Conservation (phyloP, 2,888 invertebrate species). For the Tupiocoris notatus region DNA sequence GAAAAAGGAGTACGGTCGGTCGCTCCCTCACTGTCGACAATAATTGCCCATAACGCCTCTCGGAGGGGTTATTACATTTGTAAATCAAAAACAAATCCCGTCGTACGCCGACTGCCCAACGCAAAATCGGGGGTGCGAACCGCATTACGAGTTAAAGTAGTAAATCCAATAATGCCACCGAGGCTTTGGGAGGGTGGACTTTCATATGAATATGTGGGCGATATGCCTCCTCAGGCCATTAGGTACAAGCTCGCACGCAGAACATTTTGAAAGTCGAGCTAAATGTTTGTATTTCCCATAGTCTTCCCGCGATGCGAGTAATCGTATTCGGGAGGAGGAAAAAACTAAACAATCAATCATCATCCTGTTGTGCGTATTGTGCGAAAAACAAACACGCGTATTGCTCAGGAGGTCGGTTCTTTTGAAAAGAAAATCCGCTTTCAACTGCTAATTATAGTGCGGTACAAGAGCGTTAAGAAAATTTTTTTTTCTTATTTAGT, state of each 20-base stretch:
- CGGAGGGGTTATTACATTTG: constrained; percentile 38
- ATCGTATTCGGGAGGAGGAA: constrained; percentile 1
- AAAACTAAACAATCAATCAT: constrained; percentile 33
- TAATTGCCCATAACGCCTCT: constrained; percentile 40
- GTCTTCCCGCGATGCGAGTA: background rate
- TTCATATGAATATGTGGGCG: constrained; percentile 13
- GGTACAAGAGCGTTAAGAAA: too few species aligned
- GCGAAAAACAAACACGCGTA: constrained; percentile 37
- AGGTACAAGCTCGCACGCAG: background rate
- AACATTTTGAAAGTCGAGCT: background rate
- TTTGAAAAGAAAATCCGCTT: too few species aligned
- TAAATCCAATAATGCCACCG: constrained; percentile 35
- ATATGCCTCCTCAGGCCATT: constrained; percentile 6
- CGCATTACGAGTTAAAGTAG: constrained; percentile 41
- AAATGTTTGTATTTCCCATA: constrained; percentile 39
- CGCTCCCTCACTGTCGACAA: too few species aligned
- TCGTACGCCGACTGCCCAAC: background rate
- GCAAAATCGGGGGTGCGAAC: constrained; percentile 25
- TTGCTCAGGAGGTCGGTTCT: too few species aligned
- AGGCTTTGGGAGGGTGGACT: background rate
- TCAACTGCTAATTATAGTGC: too few species aligned
- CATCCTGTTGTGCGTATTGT: background rate
- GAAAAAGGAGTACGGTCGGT: too few species aligned
- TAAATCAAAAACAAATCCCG: constrained; percentile 41
- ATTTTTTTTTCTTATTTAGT: too few species aligned